phyloP scores from a whole-genome alignment of 1,140 invertebrate genomes.

The Mamestra configurata region DNA sequence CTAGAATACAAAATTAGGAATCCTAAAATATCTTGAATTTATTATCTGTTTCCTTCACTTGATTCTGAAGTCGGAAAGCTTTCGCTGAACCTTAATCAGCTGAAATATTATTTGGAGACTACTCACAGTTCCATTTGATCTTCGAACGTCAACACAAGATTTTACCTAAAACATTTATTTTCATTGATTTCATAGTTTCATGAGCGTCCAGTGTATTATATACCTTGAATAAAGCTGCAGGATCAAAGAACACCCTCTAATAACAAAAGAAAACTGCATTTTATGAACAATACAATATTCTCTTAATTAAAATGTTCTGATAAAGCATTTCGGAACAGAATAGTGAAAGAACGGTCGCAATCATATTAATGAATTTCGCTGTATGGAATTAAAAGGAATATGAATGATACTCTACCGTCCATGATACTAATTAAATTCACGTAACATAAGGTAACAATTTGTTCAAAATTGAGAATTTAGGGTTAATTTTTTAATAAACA shows the following conservation, averaged over 20 bases:
- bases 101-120: neutral
- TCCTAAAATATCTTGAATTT: neutral
- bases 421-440: neutral
- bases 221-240: neutral
- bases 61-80: neutral
- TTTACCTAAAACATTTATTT: neutral
- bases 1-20: too few relatives aligned
- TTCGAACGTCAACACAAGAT: neutral
- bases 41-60: neutral
- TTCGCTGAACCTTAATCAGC: slow-evolving; percentile 4
- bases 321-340: neutral
- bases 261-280: neutral
- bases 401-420: too few relatives aligned
- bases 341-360: neutral
- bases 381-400: neutral
- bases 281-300: neutral
- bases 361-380: neutral
- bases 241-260: neutral
- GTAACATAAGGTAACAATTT: neutral
- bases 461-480: too few relatives aligned
- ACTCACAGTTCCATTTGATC: slow-evolving; percentile 9
- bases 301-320: neutral
- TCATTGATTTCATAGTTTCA: neutral
- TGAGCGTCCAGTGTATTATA: neutral
- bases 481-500: too few relatives aligned